Percentiles rank a stretch among this genome's conserved stretches.
These are phyloP conservation scores for Pyrgus malvae DNA, from an alignment of 2,888 invertebrate genomes.

Conservation along the genomic window DNA sequence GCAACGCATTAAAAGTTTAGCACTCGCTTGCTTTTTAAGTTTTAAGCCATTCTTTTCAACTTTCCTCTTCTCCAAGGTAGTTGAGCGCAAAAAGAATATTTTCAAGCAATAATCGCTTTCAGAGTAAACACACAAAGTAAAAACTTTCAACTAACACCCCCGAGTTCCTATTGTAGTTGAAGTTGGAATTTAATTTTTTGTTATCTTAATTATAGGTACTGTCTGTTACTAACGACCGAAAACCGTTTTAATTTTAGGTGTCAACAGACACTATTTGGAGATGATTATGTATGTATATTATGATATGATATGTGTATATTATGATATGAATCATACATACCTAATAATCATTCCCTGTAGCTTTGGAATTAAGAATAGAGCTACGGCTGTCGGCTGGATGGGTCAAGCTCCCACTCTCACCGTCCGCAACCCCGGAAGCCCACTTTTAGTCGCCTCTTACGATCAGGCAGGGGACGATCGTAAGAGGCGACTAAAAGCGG, in stretches of 20 bases:
- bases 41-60: constrained; percentile 22
- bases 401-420: too few species aligned
- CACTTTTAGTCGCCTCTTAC: too few species aligned
- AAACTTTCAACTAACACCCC: constrained; percentile 36
- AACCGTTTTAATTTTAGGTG: background rate
- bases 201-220: background rate
- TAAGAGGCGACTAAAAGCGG: too few species aligned
- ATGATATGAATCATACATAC: too few species aligned
- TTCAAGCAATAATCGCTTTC: constrained; percentile 22
- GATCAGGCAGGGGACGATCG: too few species aligned
- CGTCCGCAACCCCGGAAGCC: too few species aligned
- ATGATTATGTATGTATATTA: too few species aligned
- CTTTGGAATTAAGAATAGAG: too few species aligned
- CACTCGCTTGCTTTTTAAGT: constrained; percentile 10
- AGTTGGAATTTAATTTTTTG: constrained; percentile 8
- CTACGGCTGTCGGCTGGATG: too few species aligned
- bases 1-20: constrained; percentile 21
- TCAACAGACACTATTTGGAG: too few species aligned
- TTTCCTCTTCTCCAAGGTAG: constrained; percentile 16
- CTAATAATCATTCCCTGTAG: too few species aligned
- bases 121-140: constrained; percentile 36
- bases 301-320: too few species aligned
- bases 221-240: background rate
- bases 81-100: constrained; percentile 24
- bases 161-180: constrained; percentile 12